These are phyloP conservation scores for Cheilinus undulatus DNA, from an alignment of 2,113 vertebrate genomes.

Conservation along the genomic window DNA sequence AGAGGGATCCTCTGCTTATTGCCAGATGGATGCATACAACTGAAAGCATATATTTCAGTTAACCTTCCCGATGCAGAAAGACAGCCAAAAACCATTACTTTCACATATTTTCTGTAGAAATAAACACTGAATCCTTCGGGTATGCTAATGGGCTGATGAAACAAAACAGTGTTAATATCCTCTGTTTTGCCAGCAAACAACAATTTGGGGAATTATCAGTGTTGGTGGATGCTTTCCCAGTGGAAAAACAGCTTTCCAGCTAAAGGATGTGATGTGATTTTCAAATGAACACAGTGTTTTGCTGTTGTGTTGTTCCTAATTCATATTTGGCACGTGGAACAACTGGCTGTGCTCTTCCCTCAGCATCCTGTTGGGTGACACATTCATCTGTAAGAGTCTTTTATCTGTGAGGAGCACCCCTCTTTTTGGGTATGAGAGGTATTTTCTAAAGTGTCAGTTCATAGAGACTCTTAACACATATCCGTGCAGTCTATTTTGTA, in stretches of 20 bases:
- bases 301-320: conserved; percentile 11
- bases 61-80: not conserved
- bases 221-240: not conserved
- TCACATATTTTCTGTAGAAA: not conserved
- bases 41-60: not conserved
- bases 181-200: not conserved
- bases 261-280: conserved; percentile 8
- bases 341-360: conserved; percentile 15
- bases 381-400: conserved; percentile 23
- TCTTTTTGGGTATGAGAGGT: not conserved
- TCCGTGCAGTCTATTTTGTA: not conserved
- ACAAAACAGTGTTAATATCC: not conserved
- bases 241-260: conserved; percentile 1
- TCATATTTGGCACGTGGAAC: conserved; percentile 27
- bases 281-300: conserved; percentile 6
- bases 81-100: not conserved
- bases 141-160: not conserved
- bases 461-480: not conserved
- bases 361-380: conserved; percentile 30
- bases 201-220: conserved; percentile 1
- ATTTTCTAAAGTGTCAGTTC: not conserved
- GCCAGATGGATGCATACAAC: not conserved
- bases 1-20: not conserved
- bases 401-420: conserved; percentile 20
- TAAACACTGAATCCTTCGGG: not conserved